Evolutionary conservation across 2,888 invertebrate species (phyloP), one percentile per base, ranked within the genome.

Genomic region (Phorcus lineatus): DNA sequence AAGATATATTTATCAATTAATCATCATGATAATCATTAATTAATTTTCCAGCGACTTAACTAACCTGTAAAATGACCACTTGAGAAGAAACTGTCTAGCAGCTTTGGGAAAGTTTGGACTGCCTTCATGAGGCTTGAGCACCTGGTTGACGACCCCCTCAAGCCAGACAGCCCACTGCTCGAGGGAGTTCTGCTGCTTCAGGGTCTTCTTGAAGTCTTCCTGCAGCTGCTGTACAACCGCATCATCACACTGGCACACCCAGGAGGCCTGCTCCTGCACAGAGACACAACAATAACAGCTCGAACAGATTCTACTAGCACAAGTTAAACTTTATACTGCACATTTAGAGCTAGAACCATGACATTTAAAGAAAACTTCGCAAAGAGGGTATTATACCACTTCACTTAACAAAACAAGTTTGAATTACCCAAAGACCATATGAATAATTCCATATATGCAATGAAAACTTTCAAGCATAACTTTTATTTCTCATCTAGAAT

Each of bases 81-180:
- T 98, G 83, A 99, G 95, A 89, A 99, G 95, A 94, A 99, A 98
- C 91, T 98, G 97, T 74, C 97, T 82, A 36, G 93, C 93, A 80
- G 92, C 92, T 85, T 91, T 92, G 22, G 92, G 91, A 82, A 92
- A 93, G 83, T 91, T 90, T 16, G 88, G 86, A 81, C 91, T 93
- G 55, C 96, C 96, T 92, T 96, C 96, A 94, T 97, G 97, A 81
- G 97, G 97, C 89, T 97, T 96, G 81, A 99, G 95, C 47, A 98
- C 97, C 87, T 96, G 95, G 86, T 96, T 96, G 78, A 99, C 98
- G 85, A 99, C 98, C 80, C 96, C 95, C 93, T 99, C 98, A 89
- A 99, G 94, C 99, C 99, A 99, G 77, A 95, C 95, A 36, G 99
- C 98, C 99, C 99, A 99, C 93, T 98, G 97, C 93, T 99, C 99